Base-by-base conservation (phyloP, 2,888 invertebrate species). In the Bombyx huttoni region DNA sequence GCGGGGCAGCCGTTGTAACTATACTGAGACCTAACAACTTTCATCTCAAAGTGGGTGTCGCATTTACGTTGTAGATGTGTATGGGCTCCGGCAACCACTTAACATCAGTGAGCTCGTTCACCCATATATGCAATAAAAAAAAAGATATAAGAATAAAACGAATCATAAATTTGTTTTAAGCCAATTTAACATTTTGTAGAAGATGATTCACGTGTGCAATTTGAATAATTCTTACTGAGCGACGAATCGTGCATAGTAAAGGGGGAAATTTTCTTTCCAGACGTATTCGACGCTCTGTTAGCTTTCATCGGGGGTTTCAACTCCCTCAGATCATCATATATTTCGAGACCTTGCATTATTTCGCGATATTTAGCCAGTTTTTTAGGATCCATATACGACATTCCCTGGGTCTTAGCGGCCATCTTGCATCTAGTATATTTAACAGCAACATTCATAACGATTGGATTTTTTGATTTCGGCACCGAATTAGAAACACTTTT, bases 201-300 rank as follows among this genome's bases (percentile, higher is more conserved):
- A 8, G 47, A 47, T 24, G 13, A 47, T 34, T 24, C 24, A 7
- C 47, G 10, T 33, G 48, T 13, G 9, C 48, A 48, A 24, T 13
- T 13, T 48, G n/a, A 8, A 33, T 48, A 34, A 48, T 40, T 40
- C 12, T 40, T 8, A 40, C 12, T 40, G 12, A 8, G 12, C 40
- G 40, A 40, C 8, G 40, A 40, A 10, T 59, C 59, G 14, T 46
- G 13, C 12, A 66, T 56, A 7, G 60, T 61, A 49, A 64, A 66
- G 0, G 70, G 64, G 2, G 67, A 68, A 46, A 68, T 52, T 55
- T 64, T 73, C 53, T 72, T 75, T 34, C 59, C 62, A 2, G 72
- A 65, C 13, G 84, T 85, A 56, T 85, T 85, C 5, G 76, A 81
- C 33, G 87, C 87, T 56, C 86, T 71, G 54, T 78, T 84, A 0